Base-by-base conservation (phyloP, 2,797 vertebrate species). In the Ispidina lecontei region DNA sequence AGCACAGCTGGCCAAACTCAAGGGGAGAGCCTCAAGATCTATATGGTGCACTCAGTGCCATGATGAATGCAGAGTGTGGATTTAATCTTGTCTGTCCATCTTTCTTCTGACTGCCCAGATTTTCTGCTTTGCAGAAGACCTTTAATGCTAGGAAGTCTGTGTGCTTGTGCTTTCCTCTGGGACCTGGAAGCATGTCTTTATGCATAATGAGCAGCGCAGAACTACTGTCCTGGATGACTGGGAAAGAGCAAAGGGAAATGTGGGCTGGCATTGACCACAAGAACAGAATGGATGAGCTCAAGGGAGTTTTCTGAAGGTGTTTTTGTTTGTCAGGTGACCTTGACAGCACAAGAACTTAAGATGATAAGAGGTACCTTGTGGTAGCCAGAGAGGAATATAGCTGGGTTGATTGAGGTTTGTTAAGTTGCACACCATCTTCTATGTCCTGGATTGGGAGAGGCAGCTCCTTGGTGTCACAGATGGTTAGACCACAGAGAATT, bases 171-270 rank as follows among this genome's bases (percentile, higher is more conserved):
- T 88, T 80, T 85, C 37, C 37, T 65, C 58, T 75, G 65, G 20
- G 41, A 56, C 17, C 35, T 54, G 46, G 13, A 74, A 92, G 20
- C 15, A 23, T 9, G 6, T 39, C 39, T 28, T 62, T 28, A 3
- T 15, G n/a, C 12, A 23, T 74, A 44, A 74, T 29, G 54, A 71
- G 28, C 7, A 11, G 6, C 2, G 2, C 79, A 60, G n/a, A 80
- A 31, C 44, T 79, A 9, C 49, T 72, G 22, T 52, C 31, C 52
- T 76, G 10, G 49, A 15, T 73, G 52, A 29, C 56, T 20, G 7
- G 26, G 23, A 76, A 33, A 83, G 68, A 43, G 6, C 0, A 0
- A n/a, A 83, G 44, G 52, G 41, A 4, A 70, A 33, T 0, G 0
- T 67, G 63, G 56, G 37, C 65, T 94, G 49, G 18, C 15, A 17